These are phyloP conservation scores for Piscicola geometra DNA, from an alignment of 2,888 invertebrate genomes.

Conservation along the genomic window DNA sequence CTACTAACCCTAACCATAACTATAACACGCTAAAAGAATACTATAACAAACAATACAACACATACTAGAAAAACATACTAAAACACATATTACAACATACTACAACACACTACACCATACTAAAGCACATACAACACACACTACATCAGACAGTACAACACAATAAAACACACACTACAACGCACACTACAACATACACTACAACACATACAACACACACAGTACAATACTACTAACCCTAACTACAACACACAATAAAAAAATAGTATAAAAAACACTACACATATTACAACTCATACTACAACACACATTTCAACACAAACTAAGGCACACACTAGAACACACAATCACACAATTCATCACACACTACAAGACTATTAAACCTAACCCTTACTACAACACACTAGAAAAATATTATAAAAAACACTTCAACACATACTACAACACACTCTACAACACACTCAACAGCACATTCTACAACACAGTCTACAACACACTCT, in stretches of 20 bases:
- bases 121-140: neutral
- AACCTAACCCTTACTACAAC: no score
- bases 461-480: neutral
- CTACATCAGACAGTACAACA: neutral
- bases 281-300: neutral
- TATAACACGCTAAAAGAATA: no score
- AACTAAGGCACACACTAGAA: neutral
- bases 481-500: neutral
- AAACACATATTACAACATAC: no score
- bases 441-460: neutral
- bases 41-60: no score
- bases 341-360: no score
- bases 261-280: no score
- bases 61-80: no score
- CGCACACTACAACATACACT: neutral
- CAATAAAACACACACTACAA: neutral
- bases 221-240: no score
- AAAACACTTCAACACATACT: neutral
- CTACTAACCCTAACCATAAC: no score
- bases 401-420: neutral
- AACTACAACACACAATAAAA: neutral
- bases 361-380: no score
- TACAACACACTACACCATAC: no score
- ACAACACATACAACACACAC: neutral
- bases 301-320: neutral